phyloP scores from a whole-genome alignment of 2,888 invertebrate genomes.

The Tribolium freemani region DNA sequence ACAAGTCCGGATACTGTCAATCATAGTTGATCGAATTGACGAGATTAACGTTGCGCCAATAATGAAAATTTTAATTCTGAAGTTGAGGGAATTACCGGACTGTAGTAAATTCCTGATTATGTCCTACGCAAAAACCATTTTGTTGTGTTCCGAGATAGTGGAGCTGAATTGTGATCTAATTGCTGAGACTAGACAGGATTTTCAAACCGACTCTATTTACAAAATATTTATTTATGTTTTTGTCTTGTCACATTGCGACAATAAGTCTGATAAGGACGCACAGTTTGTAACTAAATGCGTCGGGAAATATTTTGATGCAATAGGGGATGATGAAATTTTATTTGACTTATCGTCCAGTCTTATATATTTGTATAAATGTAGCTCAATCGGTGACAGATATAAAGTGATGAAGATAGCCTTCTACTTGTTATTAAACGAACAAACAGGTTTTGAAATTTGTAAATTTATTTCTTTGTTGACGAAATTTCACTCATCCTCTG shows the following conservation, averaged over 20 bases:
- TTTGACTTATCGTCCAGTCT: slow-evolving; percentile 45
- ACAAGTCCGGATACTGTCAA: slow-evolving; percentile 51
- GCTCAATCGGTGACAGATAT: slow-evolving; percentile 34
- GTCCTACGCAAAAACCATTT: slow-evolving; percentile 52
- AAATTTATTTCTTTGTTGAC: slow-evolving; percentile 46
- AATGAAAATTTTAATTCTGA: slow-evolving; percentile 41
- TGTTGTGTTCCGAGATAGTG: slow-evolving; percentile 40
- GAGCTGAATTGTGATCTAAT: slow-evolving; percentile 13
- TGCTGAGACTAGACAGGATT: slow-evolving; percentile 20
- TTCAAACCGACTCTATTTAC: slow-evolving; percentile 44
- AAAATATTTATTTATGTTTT: slow-evolving; percentile 51
- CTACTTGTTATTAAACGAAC: slow-evolving; percentile 49
- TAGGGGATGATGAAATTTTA: slow-evolving; percentile 47
- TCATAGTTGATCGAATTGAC: slow-evolving; percentile 40
- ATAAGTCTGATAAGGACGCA: slow-evolving; percentile 22
- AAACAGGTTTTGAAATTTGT: slow-evolving; percentile 48
- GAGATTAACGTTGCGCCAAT: slow-evolving; percentile 19
- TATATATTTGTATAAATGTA: slow-evolving; percentile 46
- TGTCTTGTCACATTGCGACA: slow-evolving; percentile 38
- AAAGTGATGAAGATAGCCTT: slow-evolving; percentile 51
- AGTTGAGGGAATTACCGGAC: slow-evolving; percentile 39
- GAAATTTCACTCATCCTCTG: slow-evolving; percentile 27
- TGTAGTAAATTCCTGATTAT: slow-evolving; percentile 45
- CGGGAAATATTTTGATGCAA: slow-evolving; percentile 37
- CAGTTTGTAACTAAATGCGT: slow-evolving; percentile 35